A percentile compares a stretch with the other conserved stretches of the same genome.
phyloP scores from a whole-genome alignment of 2,113 vertebrate species.

The Elgaria multicarinata region DNA sequence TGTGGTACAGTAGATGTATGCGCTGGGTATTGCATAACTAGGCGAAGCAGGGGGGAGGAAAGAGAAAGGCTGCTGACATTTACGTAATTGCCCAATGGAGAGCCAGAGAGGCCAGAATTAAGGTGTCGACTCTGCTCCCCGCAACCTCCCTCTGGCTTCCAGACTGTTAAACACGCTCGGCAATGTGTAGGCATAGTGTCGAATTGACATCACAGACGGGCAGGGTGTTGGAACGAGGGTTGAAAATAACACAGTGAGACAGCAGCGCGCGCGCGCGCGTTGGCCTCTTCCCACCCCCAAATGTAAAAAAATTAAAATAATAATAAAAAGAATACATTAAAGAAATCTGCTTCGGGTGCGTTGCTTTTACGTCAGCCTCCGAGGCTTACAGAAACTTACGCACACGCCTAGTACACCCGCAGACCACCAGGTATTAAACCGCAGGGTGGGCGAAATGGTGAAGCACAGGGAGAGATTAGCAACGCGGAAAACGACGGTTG shows the following conservation, averaged over 20 bases:
- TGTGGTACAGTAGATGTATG: slow-evolving; percentile 50
- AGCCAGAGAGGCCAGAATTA: slow-evolving; percentile 16
- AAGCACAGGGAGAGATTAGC: too few species aligned
- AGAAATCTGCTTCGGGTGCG: not conserved
- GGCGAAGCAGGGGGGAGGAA: not conserved
- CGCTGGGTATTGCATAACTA: slow-evolving; percentile 63
- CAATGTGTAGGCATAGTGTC: not conserved
- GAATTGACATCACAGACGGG: slow-evolving; percentile 5
- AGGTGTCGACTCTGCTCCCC: not conserved
- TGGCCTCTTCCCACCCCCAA: not conserved
- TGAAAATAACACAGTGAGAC: not conserved
- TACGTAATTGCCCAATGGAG: slow-evolving; percentile 48
- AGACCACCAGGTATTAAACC: not conserved
- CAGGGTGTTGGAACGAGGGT: not conserved
- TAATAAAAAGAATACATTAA: not conserved
- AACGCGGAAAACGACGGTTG: too few species aligned
- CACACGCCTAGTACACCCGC: too few species aligned
- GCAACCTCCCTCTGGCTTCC: not conserved
- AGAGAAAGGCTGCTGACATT: slow-evolving; percentile 37
- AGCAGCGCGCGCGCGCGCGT: not conserved
- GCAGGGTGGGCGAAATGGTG: not conserved
- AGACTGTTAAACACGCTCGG: not conserved
- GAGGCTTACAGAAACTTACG: too few species aligned
- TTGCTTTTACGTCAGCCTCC: not conserved
- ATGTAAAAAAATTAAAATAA: too few species aligned